Evolutionary conservation across 2,888 invertebrate genomes (phyloP).

Genomic region (Heteromurus nitidus): DNA sequence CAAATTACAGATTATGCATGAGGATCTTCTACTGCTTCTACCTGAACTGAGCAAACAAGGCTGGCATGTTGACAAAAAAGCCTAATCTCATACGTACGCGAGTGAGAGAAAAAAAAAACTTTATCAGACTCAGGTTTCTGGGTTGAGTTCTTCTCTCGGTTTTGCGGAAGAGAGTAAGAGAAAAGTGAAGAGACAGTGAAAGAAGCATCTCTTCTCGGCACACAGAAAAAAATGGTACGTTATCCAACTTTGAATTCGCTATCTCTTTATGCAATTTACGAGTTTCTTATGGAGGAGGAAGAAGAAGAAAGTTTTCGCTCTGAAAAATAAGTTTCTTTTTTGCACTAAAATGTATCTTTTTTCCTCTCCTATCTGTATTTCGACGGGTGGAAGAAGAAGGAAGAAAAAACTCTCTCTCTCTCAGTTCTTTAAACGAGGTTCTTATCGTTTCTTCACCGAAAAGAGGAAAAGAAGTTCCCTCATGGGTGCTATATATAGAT

Average conservation of each 20-base stretch:
- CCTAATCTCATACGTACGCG: constrained; percentile 56
- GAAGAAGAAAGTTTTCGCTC: constrained; percentile 1
- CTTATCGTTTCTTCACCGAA: constrained; percentile 7
- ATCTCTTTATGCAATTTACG: constrained; percentile 62
- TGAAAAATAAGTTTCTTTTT: neutral
- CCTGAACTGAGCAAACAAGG: constrained; percentile 49
- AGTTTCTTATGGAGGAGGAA: constrained; percentile 29
- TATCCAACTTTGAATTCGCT: constrained; percentile 56
- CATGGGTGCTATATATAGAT: constrained; percentile 10
- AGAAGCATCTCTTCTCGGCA: no score
- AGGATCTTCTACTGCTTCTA: no score
- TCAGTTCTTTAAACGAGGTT: neutral
- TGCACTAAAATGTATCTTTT: neutral
- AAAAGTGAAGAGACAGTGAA: constrained; percentile 13
- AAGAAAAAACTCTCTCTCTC: neutral
- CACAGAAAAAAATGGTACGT: constrained; percentile 54
- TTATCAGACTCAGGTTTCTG: constrained; percentile 50
- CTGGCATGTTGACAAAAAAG: constrained; percentile 63
- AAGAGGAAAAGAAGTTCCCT: no score
- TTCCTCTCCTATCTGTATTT: neutral
- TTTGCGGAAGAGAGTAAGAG: constrained; percentile 15
- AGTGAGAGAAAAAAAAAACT: no score
- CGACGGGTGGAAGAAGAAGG: neutral
- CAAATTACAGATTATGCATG: constrained; percentile 62
- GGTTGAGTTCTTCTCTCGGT: constrained; percentile 27